A percentile compares a stretch with the other conserved stretches of the same genome.
Evolutionary conservation across 2,888 invertebrate genomes (phyloP).

Genomic region (Catotricha subobsoleta): DNA sequence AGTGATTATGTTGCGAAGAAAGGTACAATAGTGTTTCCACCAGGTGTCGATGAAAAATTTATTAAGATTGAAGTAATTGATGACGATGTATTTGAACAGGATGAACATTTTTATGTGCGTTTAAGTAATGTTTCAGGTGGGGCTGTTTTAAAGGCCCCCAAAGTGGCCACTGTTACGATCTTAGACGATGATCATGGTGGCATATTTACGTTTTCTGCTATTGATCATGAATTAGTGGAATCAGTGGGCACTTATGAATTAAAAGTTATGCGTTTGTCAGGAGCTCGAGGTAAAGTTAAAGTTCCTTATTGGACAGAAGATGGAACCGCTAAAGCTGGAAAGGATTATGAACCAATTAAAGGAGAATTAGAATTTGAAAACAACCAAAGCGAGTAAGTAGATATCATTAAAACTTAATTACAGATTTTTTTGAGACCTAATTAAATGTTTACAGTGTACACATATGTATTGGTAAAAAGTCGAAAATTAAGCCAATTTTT

Average conservation of each 20-base stretch:
- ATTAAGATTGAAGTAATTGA: constrained; percentile 90
- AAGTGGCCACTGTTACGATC: constrained; percentile 92
- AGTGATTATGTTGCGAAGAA: constrained; percentile 81
- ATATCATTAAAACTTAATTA: no score
- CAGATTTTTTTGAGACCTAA: no score
- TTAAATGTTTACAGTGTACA: no score
- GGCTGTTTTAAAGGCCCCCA: constrained; percentile 60
- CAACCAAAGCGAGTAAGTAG: constrained; percentile 98
- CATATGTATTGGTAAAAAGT: no score
- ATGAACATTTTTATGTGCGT: constrained; percentile 95
- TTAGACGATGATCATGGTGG: constrained; percentile 99
- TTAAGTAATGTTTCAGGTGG: constrained; percentile 51
- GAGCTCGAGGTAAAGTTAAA: constrained; percentile 82
- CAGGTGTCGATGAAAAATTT: constrained; percentile 73
- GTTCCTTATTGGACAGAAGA: constrained; percentile 83
- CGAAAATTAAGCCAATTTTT: no score
- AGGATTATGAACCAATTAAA: constrained; percentile 63
- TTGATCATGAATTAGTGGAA: constrained; percentile 75
- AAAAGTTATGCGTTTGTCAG: constrained; percentile 75
- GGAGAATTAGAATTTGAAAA: constrained; percentile 88
- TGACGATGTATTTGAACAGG: constrained; percentile 98
- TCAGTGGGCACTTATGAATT: constrained; percentile 76
- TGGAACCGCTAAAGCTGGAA: constrained; percentile 78
- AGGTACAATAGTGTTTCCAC: constrained; percentile 72
- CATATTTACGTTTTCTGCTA: constrained; percentile 78